Evolutionary conservation across 92 coral and sea anemone species (phyloP), one percentile per base, ranked within the genome.

Genomic region (Siderastrea siderea): DNA sequence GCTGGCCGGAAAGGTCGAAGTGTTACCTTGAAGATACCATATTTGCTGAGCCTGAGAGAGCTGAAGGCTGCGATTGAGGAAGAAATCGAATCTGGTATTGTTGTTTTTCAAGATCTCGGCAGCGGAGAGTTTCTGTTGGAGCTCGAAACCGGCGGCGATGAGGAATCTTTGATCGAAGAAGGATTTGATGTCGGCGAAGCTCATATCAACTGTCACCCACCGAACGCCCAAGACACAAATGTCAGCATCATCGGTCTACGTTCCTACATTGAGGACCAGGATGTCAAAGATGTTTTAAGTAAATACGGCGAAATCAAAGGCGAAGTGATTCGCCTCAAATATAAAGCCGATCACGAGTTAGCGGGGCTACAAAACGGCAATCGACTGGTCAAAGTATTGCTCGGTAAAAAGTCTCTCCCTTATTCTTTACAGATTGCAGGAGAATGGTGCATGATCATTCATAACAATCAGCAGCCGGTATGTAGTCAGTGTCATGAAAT

Each of bases 351-450:
- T 50, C 93, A 90, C 61, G 77, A 57, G 6, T 54, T 90, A 1
- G 90, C 90, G 12, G 86, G 90, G 1, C 16, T 79, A 0, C 86
- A 90, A n/a, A 90, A 90, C 50, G 87, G 93, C 0, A 90, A 90
- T 52, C 61, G 83, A 0, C 57, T 90, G 0, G 90, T 90, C 0
- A 44, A 46, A 15, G 85, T 90, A 73, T 48, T 84, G 7, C 71
- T 82, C 9, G 47, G 4, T 2, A 47, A 66, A 7, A 55, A 70
- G 5, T 63, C 84, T 0, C 67, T 77, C 61, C 84, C 90, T 1
- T 84, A 74, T 38, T 84, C 83, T 8, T 48, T 75, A 0, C 5
- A 45, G 55, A 26, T 26, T 26, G 38, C 38, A 26, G 60, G 71
- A 2, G 88, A 84, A 57, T 84, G 88, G 88, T 77, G 90, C 7